Base-by-base conservation (phyloP, 1,140 invertebrate species). In the Aphaenogaster floridana region DNA sequence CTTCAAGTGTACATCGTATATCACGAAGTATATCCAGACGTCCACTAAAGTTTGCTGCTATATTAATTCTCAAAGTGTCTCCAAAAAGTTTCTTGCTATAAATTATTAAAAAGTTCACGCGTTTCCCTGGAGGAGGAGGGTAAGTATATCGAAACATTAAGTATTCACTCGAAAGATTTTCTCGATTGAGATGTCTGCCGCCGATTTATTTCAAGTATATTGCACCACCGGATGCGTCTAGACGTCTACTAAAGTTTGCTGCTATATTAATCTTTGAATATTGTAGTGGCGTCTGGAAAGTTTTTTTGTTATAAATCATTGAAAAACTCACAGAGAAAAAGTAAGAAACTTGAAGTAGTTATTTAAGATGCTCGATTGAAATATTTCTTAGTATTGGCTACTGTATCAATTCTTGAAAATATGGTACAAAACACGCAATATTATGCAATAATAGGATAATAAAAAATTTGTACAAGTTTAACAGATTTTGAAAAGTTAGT, bases 231-330 rank as follows among this genome's bases (percentile, higher is more conserved):
- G 8, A 52, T 52, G 15, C 52, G 48, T 54, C 63, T 68, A 39
- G 61, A 80, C 45, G 34, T 80, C 28, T 80, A 39, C n/a, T 68
- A 42, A 80, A 80, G 34, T 80, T 80, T 69, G 13, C 48, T 81
- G 36, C 48, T 28, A 45, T 42, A 54, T 80, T 68, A 42, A 50
- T 2, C n/a, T 2, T 69, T 39, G 36, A 69, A 69, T 81, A 69
- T 81, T 69, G 77, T n/a, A 59, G 39, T 28, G 15, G 4, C 5
- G 64, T 81, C 79, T 72, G 15, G 17, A 39, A 81, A 59, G 50
- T 54, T 68, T 54, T 54, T 69, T 71, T 45, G 4, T 15, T 34
- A 57, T 21, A 80, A 52, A 68, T 63, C 21, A 59, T 78, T 63
- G 9, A 63, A 77, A 9, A 21, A 0, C 9, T 74, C 34, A 39